These are phyloP conservation scores for Blastomussa wellsi DNA, from an alignment of 92 coral and sea anemone species.

Conservation along the genomic window DNA sequence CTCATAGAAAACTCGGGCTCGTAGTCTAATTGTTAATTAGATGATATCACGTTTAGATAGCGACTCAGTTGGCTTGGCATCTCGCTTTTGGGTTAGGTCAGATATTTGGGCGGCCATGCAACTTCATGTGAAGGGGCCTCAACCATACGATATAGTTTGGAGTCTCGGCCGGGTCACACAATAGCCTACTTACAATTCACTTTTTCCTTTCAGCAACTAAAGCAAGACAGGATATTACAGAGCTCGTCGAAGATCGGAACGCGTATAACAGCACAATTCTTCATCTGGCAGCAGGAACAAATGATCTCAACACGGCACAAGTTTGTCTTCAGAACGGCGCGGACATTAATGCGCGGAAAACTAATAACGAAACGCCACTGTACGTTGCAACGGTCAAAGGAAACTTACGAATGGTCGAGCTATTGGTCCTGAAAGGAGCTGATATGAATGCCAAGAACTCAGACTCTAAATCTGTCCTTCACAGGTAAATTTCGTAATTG, in stretches of 20 bases:
- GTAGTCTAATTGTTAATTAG: too few species aligned
- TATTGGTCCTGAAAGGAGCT: constrained; percentile 58
- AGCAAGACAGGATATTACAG: background rate
- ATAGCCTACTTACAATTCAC: background rate
- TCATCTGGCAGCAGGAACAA: constrained; percentile 72
- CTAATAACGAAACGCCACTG: constrained; percentile 64
- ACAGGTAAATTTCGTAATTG: constrained; percentile 44
- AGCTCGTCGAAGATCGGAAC: constrained; percentile 41
- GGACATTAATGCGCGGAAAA: constrained; percentile 52
- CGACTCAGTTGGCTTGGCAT: too few species aligned
- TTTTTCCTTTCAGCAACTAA: constrained; percentile 9
- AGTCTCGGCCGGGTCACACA: too few species aligned
- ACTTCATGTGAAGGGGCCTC: too few species aligned
- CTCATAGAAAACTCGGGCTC: too few species aligned
- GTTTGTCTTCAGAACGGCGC: constrained; percentile 62
- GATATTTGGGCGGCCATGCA: too few species aligned
- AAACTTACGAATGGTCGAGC: constrained; percentile 56
- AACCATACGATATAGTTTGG: too few species aligned
- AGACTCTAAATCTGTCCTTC: constrained; percentile 67
- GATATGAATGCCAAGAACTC: constrained; percentile 47
- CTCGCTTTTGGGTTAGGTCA: too few species aligned
- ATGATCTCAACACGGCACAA: constrained; percentile 53
- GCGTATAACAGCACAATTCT: constrained; percentile 59
- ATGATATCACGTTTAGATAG: too few species aligned
- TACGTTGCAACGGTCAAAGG: constrained; percentile 81